Base-by-base conservation (phyloP, 2,797 vertebrate genomes). In the Astyanax mexicanus region DNA sequence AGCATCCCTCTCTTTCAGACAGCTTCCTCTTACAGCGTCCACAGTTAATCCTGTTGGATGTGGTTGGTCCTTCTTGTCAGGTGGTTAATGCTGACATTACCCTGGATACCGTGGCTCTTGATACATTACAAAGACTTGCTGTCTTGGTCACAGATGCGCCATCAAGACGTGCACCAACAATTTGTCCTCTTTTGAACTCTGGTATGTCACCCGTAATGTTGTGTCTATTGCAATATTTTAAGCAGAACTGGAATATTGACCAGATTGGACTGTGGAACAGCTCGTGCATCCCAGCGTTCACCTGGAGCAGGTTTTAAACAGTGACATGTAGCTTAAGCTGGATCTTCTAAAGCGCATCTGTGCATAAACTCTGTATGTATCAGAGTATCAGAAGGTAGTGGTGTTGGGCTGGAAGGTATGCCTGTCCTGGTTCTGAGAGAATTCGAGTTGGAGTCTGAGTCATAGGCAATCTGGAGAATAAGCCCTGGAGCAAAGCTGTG, bases 391-490 rank as follows among this genome's bases (percentile, higher is more conserved):
- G 52, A 74, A 67, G 55, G 73, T 69, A 64, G 65, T 13, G 2
- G 6, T 69, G 77, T 57, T 69, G 40, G 52, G 40, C 62, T 78
- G 69, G 84, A 87, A 87, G 54, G 74, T 83, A 79, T 81, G 81
- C 84, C 85, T 82, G 80, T 78, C 66, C 42, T 83, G 54, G 76
- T 83, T 51, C 78, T 84, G 72, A 79, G 75, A 81, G 84, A 85
- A 85, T 88, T 84, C 71, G 83, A 86, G 83, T 81, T 83, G n/a
- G n/a, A n/a, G 75, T 64, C 84, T 92, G 90, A 93, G 76, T 93
- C 90, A 92, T 86, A 88, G 85, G 88, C 91, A 91, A 92, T 91
- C 91, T 92, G 90, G 88, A 93, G 89, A 91, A 90, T 88, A 89
- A 86, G 88, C 89, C 90, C 89, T 77, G 80, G 85, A 87, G 90